phyloP scores from a whole-genome alignment of 1,140 invertebrate species.

The Diploscapter pachys region DNA sequence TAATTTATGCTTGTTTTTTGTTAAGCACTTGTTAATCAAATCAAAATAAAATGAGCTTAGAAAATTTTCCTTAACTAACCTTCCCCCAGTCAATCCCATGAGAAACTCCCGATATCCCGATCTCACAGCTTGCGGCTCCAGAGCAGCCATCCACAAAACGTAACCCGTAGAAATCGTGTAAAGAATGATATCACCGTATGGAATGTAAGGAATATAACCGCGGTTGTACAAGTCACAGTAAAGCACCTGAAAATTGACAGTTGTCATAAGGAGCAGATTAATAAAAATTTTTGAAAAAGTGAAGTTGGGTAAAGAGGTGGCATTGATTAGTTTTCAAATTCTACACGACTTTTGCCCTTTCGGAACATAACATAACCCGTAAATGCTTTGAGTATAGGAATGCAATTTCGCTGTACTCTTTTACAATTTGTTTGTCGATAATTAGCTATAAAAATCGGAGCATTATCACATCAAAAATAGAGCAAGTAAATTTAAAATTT shows the following conservation, averaged over 20 bases:
- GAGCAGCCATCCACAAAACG: slow-evolving; percentile 43
- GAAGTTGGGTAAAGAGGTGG: neutral
- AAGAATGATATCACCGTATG: slow-evolving; percentile 46
- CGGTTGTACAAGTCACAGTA: slow-evolving; percentile 44
- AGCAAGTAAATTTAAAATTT: neutral
- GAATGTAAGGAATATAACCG: slow-evolving; percentile 43
- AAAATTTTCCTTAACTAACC: slow-evolving; percentile 25
- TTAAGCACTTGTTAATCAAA: neutral
- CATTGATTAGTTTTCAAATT: neutral
- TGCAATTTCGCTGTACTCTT: too few species aligned
- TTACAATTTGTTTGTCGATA: neutral
- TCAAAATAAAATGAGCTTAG: neutral
- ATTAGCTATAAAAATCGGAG: neutral
- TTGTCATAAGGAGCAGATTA: too few species aligned
- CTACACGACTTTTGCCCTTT: neutral
- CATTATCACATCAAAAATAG: neutral
- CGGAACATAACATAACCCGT: neutral
- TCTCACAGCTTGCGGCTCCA: slow-evolving; percentile 53
- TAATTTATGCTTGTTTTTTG: neutral
- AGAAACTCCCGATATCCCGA: slow-evolving; percentile 51
- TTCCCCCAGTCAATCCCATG: slow-evolving; percentile 45
- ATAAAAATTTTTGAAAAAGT: neutral
- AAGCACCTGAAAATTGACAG: slow-evolving; percentile 36
- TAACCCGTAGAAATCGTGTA: slow-evolving; percentile 50
- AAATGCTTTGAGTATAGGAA: too few species aligned